Conservation (phyloP, 1,140 invertebrate genomes). For the Oryctes rhinoceros region DNA sequence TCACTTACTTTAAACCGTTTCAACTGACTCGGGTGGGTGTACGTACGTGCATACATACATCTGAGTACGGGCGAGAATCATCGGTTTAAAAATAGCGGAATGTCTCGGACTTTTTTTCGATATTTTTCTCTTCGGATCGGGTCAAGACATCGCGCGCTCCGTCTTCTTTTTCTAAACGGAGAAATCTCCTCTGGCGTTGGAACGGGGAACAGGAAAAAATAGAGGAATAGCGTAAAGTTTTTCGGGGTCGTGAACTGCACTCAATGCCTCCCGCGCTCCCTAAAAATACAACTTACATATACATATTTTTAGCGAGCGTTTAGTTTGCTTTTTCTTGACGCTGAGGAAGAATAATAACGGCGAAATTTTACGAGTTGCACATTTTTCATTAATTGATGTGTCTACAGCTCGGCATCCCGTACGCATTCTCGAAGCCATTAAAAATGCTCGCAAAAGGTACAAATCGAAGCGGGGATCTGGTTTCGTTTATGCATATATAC, state of each 20-base stretch:
- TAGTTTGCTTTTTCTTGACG: conserved; percentile 27
- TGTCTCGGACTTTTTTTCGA: conserved; percentile 6
- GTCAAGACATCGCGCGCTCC: background rate
- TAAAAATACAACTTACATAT: conserved; percentile 1
- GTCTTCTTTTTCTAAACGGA: background rate
- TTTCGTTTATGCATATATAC: background rate
- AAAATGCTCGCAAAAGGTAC: background rate
- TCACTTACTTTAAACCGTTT: conserved; percentile 25
- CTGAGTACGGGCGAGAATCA: background rate
- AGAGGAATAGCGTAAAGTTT: background rate
- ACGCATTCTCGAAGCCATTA: background rate
- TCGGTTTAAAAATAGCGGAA: conserved; percentile 11
- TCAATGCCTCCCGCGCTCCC: background rate
- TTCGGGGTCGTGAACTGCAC: conserved; percentile 21
- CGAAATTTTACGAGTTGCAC: conserved; percentile 30
- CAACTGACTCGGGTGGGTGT: conserved; percentile 24
- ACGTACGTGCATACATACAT: background rate
- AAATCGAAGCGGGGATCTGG: background rate
- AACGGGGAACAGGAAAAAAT: conserved; percentile 4
- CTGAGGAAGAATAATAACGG: conserved; percentile 17
- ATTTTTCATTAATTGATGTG: conserved; percentile 37
- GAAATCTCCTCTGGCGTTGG: background rate
- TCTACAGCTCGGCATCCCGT: conserved; percentile 10
- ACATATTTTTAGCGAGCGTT: conserved; percentile 2
- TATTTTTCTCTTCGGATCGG: conserved; percentile 15